Conservation (phyloP, 2,113 vertebrate species). For the Acrocephalus arundinaceus region DNA sequence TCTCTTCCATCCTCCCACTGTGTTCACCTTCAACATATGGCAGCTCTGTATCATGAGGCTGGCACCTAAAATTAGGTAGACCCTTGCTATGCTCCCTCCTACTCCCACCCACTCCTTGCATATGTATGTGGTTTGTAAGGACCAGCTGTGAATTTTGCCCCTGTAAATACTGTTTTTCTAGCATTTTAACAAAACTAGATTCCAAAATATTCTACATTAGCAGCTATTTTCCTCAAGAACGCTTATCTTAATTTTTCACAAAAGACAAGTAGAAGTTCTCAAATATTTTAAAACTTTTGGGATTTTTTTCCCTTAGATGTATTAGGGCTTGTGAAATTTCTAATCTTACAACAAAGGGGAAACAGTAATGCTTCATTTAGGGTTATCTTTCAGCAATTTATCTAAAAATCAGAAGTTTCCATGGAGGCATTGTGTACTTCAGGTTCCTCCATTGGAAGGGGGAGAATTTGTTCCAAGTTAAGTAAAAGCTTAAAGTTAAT, state of each 20-base stretch:
- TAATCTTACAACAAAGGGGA: not conserved
- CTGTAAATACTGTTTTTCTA: slow-evolving; percentile 32
- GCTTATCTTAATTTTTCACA: not conserved
- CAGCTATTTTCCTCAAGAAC: not conserved
- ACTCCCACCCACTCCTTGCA: slow-evolving; percentile 56
- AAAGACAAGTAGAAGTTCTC: not conserved
- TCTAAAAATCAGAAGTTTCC: not conserved
- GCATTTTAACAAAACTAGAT: not conserved
- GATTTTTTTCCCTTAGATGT: not conserved
- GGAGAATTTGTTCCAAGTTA: not conserved
- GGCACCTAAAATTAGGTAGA: slow-evolving; percentile 58
- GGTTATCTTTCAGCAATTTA: not conserved
- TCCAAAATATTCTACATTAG: not conserved
- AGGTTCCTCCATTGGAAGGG: not conserved
- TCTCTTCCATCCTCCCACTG: slow-evolving; percentile 48
- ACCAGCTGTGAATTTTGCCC: slow-evolving; percentile 64
- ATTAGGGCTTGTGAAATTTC: not conserved
- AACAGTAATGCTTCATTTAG: not conserved
- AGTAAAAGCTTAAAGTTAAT: not conserved
- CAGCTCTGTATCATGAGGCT: slow-evolving; percentile 59
- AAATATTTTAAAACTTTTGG: not conserved
- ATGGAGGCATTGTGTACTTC: not conserved
- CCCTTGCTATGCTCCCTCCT: slow-evolving; percentile 64
- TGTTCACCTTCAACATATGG: slow-evolving; percentile 64
- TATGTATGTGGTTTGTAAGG: slow-evolving; percentile 55